phyloP scores from a whole-genome alignment of 2,113 vertebrate genomes.

The Phrynosoma platyrhinos region DNA sequence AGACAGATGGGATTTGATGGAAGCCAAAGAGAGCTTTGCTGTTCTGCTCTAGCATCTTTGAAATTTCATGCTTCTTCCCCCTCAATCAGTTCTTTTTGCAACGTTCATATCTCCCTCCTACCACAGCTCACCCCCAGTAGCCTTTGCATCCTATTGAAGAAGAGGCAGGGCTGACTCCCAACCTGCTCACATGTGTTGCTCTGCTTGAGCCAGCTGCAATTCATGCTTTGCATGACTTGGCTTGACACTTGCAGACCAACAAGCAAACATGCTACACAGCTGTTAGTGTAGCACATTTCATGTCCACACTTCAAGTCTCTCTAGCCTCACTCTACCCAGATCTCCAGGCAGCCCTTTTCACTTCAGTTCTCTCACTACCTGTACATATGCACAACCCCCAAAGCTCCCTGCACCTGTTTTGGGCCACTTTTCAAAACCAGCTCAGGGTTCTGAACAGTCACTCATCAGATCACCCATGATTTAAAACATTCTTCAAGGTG shows the following conservation, averaged over 20 bases:
- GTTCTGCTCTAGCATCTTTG: background rate
- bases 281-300: constrained; percentile 27
- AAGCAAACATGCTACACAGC: constrained; percentile 55
- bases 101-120: background rate
- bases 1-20: background rate
- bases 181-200: constrained; percentile 32
- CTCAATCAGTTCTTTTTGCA: background rate
- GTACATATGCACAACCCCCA: no score
- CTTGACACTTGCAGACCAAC: constrained; percentile 41
- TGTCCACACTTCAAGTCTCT: background rate
- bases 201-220: constrained; percentile 39
- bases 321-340: background rate
- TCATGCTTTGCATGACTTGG: constrained; percentile 42
- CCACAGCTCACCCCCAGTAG: constrained; percentile 31
- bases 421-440: background rate
- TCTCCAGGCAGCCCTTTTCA: background rate
- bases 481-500: no score
- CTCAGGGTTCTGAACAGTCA: background rate
- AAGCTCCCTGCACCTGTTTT: background rate
- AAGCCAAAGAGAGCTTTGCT: constrained; percentile 42
- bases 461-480: background rate
- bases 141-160: constrained; percentile 18
- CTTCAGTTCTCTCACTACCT: background rate
- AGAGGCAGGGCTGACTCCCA: constrained; percentile 38
- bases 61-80: no score